Base-by-base conservation (phyloP, 2,888 invertebrate genomes). In the Caprella mutica region DNA sequence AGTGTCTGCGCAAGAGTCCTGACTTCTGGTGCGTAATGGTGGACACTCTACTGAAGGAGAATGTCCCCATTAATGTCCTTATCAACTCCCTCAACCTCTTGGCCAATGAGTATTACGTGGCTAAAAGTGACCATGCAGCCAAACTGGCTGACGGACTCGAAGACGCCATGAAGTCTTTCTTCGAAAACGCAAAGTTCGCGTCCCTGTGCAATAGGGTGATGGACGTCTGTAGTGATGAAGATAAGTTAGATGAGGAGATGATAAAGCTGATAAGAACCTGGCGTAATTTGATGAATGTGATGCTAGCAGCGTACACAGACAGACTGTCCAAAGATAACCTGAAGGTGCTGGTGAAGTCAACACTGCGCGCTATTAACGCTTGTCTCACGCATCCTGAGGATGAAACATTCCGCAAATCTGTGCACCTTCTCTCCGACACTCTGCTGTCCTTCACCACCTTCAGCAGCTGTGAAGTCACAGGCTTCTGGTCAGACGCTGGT, bases 21-120 rank as follows among this genome's bases (percentile, higher is more conserved):
- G 52, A 52, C 27, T 64, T 64, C 54, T 64, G 60, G 56, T 27
- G 42, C 9, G 29, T 48, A 8, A 27, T 48, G 29, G 48, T n/a
- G n/a, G n/a, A n/a, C n/a, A n/a, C n/a, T n/a, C n/a, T n/a, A n/a
- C n/a, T n/a, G n/a, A n/a, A n/a, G n/a, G n/a, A n/a, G n/a, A n/a
- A n/a, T n/a, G n/a, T n/a, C n/a, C n/a, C n/a, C n/a, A n/a, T n/a
- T n/a, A n/a, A n/a, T n/a, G 48, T 48, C 1, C n/a, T 48, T 27
- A 21, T 24, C 29, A 27, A 48, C 24, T 30, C 48, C 19, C 19
- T 48, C 19, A 27, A 30, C 14, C 30, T 48, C 29, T 12, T 48
- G 30, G 48, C 48, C 5, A 27, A 30, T 1, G 48, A 48, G n/a
- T 30, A 48, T 30, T 48, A 30, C 30, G 8, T 29, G n/a, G 27